These are phyloP conservation scores for Varanus komodoensis DNA, from an alignment of 2,113 vertebrate genomes.

Conservation along the genomic window DNA sequence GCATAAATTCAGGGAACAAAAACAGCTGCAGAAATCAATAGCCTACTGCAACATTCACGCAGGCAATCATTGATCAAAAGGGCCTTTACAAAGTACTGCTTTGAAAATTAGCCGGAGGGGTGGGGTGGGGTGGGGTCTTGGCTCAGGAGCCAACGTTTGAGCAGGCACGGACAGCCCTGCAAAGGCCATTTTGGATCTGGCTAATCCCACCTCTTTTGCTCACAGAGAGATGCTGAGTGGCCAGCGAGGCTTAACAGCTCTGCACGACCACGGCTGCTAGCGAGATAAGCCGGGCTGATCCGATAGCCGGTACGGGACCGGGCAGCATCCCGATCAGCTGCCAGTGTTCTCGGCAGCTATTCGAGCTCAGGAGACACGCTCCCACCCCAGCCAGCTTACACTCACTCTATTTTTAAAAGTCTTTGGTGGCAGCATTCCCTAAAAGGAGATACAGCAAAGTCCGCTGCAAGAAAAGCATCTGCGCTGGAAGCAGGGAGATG, in stretches of 20 bases:
- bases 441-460: accelerated
- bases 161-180: conserved; percentile 69
- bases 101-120: conserved; percentile 82
- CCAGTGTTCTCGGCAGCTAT: background rate
- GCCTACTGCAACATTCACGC: conserved; percentile 93
- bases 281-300: background rate
- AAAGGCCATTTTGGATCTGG: conserved; percentile 63
- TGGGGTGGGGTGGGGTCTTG: background rate
- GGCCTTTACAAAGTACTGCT: conserved; percentile 83
- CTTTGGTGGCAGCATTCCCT: background rate
- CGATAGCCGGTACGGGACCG: background rate
- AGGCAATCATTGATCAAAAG: conserved; percentile 90
- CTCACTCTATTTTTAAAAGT: background rate
- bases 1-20: conserved; percentile 89
- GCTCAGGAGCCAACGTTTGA: conserved; percentile 79
- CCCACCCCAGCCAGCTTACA: background rate
- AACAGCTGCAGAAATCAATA: conserved; percentile 91
- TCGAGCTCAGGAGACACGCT: background rate
- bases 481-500: accelerated
- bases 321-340: background rate
- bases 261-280: accelerated
- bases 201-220: conserved; percentile 54
- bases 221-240: conserved; percentile 62
- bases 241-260: conserved; percentile 41
- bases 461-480: accelerated